Percentiles rank a stretch among this genome's conserved stretches.
phyloP scores from a whole-genome alignment of 1,140 invertebrate genomes.

The Neotoxoptera formosana region DNA sequence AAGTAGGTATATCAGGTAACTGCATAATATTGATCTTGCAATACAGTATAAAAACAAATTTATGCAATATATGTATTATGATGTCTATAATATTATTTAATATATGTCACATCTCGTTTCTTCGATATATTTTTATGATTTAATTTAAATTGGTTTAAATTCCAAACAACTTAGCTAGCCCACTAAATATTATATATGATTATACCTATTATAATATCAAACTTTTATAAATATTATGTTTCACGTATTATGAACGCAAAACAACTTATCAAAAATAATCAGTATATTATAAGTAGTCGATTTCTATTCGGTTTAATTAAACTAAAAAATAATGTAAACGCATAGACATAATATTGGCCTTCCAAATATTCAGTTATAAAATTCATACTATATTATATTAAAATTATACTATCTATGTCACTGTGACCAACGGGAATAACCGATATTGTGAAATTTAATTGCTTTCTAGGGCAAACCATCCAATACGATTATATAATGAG shows the following conservation, averaged over 20 bases:
- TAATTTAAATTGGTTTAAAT: not conserved
- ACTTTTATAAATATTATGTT: not conserved
- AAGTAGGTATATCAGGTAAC: not conserved
- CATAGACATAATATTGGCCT: not conserved
- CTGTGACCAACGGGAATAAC: not conserved
- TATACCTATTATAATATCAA: no score
- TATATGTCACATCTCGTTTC: not conserved
- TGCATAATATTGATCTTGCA: not conserved
- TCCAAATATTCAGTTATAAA: not conserved
- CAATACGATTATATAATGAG: not conserved
- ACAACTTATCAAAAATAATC: not conserved
- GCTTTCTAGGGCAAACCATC: not conserved
- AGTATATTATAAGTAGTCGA: not conserved
- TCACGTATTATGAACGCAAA: not conserved
- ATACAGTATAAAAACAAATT: not conserved
- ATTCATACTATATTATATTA: not conserved
- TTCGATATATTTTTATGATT: not conserved
- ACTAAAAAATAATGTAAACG: not conserved
- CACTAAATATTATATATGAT: not conserved
- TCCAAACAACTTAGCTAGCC: not conserved
- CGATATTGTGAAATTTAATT: not conserved
- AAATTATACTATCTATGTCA: constrained; percentile 16
- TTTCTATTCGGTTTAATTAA: not conserved
- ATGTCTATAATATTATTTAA: not conserved
- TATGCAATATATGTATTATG: not conserved